phyloP scores from a whole-genome alignment of 2,797 vertebrate species.

The Megaceryle alcyon region DNA sequence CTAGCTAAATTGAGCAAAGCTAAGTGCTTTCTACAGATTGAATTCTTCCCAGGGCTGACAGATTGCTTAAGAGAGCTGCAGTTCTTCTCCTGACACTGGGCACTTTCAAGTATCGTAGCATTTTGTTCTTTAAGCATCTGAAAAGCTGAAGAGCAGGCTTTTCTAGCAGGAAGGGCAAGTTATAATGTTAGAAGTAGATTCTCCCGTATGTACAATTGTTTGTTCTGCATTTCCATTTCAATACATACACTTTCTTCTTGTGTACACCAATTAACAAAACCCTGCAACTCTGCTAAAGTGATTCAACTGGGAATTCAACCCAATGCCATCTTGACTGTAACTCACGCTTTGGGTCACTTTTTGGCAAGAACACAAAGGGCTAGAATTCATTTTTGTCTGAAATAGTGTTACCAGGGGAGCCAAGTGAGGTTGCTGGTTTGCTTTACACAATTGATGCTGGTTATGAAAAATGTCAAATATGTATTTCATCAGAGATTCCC shows the following conservation, averaged over 20 bases:
- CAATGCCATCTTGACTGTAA: neutral
- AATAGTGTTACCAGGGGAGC: neutral
- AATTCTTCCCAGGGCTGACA: neutral
- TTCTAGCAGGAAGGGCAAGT: neutral
- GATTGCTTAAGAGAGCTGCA: neutral
- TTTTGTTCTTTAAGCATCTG: neutral
- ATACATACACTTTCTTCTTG: neutral
- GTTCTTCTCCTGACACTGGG: neutral
- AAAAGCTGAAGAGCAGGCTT: neutral
- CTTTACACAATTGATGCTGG: neutral
- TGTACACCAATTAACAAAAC: neutral
- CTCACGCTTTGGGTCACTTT: neutral
- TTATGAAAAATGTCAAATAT: neutral
- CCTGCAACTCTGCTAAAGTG: neutral
- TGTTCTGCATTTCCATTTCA: neutral
- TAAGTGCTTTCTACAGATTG: neutral
- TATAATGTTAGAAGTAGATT: accelerated
- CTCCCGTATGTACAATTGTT: neutral
- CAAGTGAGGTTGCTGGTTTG: neutral
- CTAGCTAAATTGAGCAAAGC: neutral
- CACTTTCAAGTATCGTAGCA: neutral
- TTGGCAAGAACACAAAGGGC: accelerated
- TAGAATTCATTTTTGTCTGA: neutral
- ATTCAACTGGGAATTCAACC: neutral
- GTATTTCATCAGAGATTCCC: neutral